Percentiles rank a stretch among this genome's conserved stretches.
phyloP scores from a whole-genome alignment of 92 coral and sea anemone genomes.

The Parazoanthus swiftii region DNA sequence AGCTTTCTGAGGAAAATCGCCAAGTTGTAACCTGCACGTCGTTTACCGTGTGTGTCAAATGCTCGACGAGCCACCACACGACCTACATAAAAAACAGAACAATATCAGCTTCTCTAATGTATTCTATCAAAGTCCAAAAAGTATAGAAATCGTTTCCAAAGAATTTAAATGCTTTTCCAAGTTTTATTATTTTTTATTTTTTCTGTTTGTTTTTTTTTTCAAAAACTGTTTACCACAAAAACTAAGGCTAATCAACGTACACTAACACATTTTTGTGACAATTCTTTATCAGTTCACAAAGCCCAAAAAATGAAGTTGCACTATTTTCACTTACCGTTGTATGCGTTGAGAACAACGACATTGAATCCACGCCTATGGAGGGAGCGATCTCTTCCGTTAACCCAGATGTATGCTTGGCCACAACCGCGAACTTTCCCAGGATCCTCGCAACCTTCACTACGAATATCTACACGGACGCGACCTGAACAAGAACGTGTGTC shows the following conservation, averaged over 20 bases:
- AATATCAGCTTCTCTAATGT: too few relatives aligned
- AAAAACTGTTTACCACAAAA: background rate
- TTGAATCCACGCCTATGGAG: slow-evolving; percentile 33
- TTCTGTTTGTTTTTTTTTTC: background rate
- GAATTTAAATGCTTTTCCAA: background rate
- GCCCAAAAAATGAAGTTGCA: too few relatives aligned
- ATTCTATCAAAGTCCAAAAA: background rate
- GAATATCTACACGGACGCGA: slow-evolving; percentile 33
- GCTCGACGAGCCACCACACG: slow-evolving; percentile 1
- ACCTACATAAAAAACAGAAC: background rate
- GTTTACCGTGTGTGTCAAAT: slow-evolving; percentile 18
- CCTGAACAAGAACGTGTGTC: background rate
- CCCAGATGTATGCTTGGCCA: slow-evolving; percentile 43
- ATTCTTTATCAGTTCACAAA: too few relatives aligned
- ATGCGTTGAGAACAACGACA: slow-evolving; percentile 27
- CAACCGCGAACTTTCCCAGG: slow-evolving; percentile 26
- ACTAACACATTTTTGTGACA: too few relatives aligned
- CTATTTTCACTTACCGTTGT: slow-evolving; percentile 1
- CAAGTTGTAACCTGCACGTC: slow-evolving; percentile 23
- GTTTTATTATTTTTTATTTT: too few relatives aligned
- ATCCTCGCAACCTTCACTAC: slow-evolving; percentile 37
- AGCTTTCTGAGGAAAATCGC: slow-evolving; percentile 28
- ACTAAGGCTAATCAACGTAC: too few relatives aligned
- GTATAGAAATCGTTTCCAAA: background rate
- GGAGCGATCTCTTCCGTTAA: slow-evolving; percentile 35